Percentiles rank a stretch among this genome's conserved stretches.
phyloP scores from a whole-genome alignment of 2,888 invertebrate species.

The Oscheius sp. region DNA sequence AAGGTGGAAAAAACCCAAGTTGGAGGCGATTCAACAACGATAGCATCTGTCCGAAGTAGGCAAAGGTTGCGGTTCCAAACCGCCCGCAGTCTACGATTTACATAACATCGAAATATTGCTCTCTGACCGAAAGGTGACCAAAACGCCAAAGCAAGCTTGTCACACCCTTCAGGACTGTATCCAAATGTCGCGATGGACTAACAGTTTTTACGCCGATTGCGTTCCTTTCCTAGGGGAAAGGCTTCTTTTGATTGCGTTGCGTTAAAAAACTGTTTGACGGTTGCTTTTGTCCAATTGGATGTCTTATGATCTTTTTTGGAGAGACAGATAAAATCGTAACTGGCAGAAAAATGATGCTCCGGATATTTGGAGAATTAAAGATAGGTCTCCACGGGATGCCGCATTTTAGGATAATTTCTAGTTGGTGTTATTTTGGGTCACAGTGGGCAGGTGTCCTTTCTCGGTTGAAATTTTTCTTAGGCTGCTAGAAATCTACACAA shows the following conservation, averaged over 20 bases:
- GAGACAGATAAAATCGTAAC: slow-evolving; percentile 1
- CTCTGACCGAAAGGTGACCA: not conserved
- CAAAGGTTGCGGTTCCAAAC: slow-evolving; percentile 36
- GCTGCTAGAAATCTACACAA: too few relatives aligned
- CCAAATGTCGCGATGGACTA: slow-evolving; percentile 23
- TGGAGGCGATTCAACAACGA: not conserved
- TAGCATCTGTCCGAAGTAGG: slow-evolving; percentile 29
- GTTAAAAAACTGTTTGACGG: slow-evolving; percentile 1
- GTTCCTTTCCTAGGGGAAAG: not conserved
- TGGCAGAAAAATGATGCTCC: not conserved
- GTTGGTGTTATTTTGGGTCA: too few relatives aligned
- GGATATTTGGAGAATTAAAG: too few relatives aligned
- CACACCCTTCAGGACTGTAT: not conserved
- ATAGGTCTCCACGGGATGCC: too few relatives aligned
- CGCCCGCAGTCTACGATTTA: slow-evolving; percentile 19
- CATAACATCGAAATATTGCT: slow-evolving; percentile 16
- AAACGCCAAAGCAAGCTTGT: too few relatives aligned
- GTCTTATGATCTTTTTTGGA: slow-evolving; percentile 12
- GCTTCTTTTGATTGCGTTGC: slow-evolving; percentile 5
- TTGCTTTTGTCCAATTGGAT: not conserved
- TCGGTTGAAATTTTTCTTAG: too few relatives aligned
- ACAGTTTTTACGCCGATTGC: slow-evolving; percentile 13
- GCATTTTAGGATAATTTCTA: too few relatives aligned
- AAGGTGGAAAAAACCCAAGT: slow-evolving; percentile 8
- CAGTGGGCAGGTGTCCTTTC: too few relatives aligned